phyloP scores from a whole-genome alignment of 2,113 vertebrate genomes.

The Ptyas mucosa region DNA sequence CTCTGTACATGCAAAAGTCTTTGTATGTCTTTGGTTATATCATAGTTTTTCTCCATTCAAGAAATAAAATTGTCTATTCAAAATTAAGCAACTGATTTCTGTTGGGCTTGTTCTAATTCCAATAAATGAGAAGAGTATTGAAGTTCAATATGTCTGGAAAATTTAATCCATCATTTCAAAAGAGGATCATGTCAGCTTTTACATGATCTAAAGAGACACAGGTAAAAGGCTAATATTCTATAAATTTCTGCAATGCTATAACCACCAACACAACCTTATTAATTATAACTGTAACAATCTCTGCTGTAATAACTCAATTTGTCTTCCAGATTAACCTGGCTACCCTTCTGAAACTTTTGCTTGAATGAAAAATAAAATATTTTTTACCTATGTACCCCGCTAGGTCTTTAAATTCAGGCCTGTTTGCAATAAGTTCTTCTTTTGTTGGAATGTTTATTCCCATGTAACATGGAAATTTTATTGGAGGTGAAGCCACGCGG shows the following conservation, averaged over 20 bases:
- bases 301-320: neutral
- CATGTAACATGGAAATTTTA: conserved; percentile 96
- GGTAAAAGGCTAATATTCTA: neutral
- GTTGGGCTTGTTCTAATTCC: neutral
- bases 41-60: neutral
- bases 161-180: neutral
- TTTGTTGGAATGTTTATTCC: conserved; percentile 99
- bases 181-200: neutral
- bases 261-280: neutral
- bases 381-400: conserved; percentile 88
- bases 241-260: neutral
- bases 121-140: neutral
- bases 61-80: neutral
- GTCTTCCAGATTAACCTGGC: neutral
- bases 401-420: conserved; percentile 88
- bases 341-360: neutral
- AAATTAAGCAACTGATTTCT: neutral
- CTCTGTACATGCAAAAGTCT: too few species aligned
- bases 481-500: conserved; percentile 93
- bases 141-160: neutral
- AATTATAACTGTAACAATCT: neutral
- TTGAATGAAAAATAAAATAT: neutral
- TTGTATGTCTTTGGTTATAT: neutral
- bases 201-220: neutral
- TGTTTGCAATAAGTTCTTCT: conserved; percentile 98